phyloP scores from a whole-genome alignment of 1,140 invertebrate genomes.

The Apocrypta bakeri region DNA sequence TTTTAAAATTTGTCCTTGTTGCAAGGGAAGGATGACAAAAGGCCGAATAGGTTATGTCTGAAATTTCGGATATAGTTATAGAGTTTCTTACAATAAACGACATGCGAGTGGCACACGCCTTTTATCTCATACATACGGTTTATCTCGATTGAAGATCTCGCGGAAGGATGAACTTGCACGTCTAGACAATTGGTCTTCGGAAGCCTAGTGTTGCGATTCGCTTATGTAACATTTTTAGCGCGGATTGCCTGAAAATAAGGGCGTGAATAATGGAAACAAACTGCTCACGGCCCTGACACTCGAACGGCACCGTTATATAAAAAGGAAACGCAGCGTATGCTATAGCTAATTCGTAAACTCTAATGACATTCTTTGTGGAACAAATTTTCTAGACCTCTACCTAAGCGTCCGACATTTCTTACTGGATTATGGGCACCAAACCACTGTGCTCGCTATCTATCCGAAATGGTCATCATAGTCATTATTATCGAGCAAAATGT shows the following conservation, averaged over 20 bases:
- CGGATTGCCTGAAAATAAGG: slow-evolving; percentile 48
- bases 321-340: no score
- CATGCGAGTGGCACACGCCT: no score
- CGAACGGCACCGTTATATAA: slow-evolving; percentile 23
- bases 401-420: no score
- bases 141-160: no score
- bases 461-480: not conserved
- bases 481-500: not conserved
- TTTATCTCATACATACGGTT: no score
- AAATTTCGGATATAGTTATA: no score
- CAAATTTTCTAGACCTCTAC: no score
- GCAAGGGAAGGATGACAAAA: not conserved
- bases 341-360: no score
- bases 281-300: slow-evolving; percentile 31
- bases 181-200: not conserved
- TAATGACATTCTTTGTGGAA: no score
- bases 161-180: not conserved
- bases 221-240: slow-evolving; percentile 37
- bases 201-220: slow-evolving; percentile 3
- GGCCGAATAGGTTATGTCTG: not conserved
- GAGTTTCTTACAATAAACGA: no score
- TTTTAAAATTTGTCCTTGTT: not conserved
- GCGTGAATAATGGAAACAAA: slow-evolving; percentile 42
- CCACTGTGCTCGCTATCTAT: no score
- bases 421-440: no score